Conservation (phyloP, 2,113 vertebrate species). For the Gavialis gangeticus region DNA sequence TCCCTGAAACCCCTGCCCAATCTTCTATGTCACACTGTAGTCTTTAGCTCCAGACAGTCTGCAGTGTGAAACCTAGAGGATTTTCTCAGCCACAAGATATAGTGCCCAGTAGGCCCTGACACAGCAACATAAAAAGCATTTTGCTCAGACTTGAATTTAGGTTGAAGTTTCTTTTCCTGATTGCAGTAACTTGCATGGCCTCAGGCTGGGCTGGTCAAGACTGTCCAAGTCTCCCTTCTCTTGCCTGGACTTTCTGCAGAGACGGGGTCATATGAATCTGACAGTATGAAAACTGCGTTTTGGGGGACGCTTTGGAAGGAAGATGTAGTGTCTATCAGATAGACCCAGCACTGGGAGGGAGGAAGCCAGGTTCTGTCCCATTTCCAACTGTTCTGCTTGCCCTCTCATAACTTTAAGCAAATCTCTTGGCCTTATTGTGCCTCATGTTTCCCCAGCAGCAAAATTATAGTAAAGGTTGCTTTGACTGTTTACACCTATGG, state of each 20-base stretch:
- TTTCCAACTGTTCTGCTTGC: conserved; percentile 43
- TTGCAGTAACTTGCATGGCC: background rate
- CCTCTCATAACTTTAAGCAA: conserved; percentile 38
- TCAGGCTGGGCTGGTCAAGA: background rate
- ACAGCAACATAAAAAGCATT: conserved; percentile 29
- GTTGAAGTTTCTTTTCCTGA: background rate
- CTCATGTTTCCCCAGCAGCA: conserved; percentile 36
- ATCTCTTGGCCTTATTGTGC: conserved; percentile 44
- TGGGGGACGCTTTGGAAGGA: conserved; percentile 13
- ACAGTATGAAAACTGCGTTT: background rate
- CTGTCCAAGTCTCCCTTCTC: background rate
- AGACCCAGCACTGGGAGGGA: background rate
- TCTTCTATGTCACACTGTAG: conserved; percentile 51
- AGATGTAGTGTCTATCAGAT: background rate
- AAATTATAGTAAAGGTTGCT: too few species aligned
- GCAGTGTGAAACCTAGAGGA: conserved; percentile 48
- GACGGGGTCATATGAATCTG: background rate
- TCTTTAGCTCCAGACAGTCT: conserved; percentile 61
- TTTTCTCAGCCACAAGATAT: conserved; percentile 17
- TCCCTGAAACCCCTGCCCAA: conserved; percentile 29
- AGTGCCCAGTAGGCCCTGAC: conserved; percentile 23
- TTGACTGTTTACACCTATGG: too few species aligned
- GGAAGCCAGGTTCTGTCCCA: background rate
- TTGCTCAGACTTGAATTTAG: background rate
- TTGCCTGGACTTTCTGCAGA: background rate